Evolutionary conservation across 2,797 vertebrate species (phyloP), one percentile per base, ranked within the genome.

Genomic region (Cichlasoma orientale): DNA sequence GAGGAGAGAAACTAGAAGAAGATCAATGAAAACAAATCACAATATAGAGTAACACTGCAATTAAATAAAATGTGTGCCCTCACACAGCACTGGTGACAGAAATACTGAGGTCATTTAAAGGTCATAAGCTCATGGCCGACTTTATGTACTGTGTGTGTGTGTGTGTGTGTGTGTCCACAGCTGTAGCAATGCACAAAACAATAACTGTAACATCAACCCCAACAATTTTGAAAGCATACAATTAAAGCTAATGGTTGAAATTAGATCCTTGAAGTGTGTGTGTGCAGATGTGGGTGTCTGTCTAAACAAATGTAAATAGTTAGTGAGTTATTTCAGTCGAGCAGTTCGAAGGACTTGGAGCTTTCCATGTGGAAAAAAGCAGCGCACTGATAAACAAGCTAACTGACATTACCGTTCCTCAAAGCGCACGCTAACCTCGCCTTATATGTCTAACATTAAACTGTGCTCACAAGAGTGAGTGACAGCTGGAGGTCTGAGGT

Each of bases 401-500:
- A 27, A 29, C 14, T 57, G 55, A 12, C 21, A 10, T 21, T 36
- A 54, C 10, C 8, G 47, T 25, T 44, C 55, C 14, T 33, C 38
- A 19, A 66, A 29, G 23, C 47, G 16, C 23, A 68, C 25, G 0
- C 3, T 2, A 68, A 19, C 41, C 10, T 2, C 0, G 0, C 11
- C 23, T 47, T 9, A 4, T 25, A 8, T 5, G 6, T 58, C 21
- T 58, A 33, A 21, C 19, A 33, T 31, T 41, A 14, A 47, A 21
- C 53, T 14, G 25, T 21, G 27, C 27, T 13, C 1, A 13, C 31
- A 52, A 12, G 61, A 52, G 70, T 53, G 44, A 82, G 19, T 12
- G 66, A 68, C 58, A 59, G 57, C 33, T 76, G 44, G 23, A 72
- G 69, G 54, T 56, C 61, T 72, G 38, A 77, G 73, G 74, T 78